These are phyloP conservation scores for Torymus texanus DNA, from an alignment of 2,888 invertebrate species.

Conservation along the genomic window DNA sequence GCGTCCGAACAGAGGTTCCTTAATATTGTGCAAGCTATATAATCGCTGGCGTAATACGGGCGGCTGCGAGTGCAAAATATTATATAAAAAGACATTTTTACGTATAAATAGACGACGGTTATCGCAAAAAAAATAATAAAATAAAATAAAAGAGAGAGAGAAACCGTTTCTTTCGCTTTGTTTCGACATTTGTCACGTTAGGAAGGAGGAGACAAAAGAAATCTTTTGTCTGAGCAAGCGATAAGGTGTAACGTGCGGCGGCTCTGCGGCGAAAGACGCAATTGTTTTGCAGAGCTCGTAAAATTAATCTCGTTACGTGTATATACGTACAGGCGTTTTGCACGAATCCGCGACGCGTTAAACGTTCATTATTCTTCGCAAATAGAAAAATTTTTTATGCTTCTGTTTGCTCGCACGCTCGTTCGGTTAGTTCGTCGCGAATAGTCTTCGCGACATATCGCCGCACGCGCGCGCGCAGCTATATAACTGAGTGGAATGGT, in stretches of 20 bases:
- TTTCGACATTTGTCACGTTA: slow-evolving; percentile 50
- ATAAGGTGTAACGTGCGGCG: slow-evolving; percentile 31
- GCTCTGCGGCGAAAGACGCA: slow-evolving; percentile 12
- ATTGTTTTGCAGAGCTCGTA: slow-evolving; percentile 42
- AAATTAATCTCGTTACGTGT: slow-evolving; percentile 44
- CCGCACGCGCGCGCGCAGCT: too few species aligned
- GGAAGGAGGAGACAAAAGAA: slow-evolving; percentile 42
- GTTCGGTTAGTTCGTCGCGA: too few species aligned
- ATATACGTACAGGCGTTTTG: neutral
- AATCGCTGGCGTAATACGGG: too few species aligned
- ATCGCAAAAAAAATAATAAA: slow-evolving; percentile 39
- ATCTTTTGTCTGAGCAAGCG: slow-evolving; percentile 41
- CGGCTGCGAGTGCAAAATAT: neutral
- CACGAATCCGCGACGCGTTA: neutral
- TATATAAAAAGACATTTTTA: slow-evolving; percentile 12
- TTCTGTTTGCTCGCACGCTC: neutral
- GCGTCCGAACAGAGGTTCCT: too few species aligned
- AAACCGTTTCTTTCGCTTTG: slow-evolving; percentile 33
- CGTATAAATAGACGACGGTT: slow-evolving; percentile 22
- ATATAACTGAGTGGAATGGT: too few species aligned
- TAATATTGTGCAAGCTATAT: too few species aligned
- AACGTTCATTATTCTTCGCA: slow-evolving; percentile 18
- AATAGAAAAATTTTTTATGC: slow-evolving; percentile 23
- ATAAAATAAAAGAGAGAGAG: neutral
- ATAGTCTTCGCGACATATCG: too few species aligned